Base-by-base conservation (phyloP, 2,888 invertebrate species). In the Xanthorhoe designata region DNA sequence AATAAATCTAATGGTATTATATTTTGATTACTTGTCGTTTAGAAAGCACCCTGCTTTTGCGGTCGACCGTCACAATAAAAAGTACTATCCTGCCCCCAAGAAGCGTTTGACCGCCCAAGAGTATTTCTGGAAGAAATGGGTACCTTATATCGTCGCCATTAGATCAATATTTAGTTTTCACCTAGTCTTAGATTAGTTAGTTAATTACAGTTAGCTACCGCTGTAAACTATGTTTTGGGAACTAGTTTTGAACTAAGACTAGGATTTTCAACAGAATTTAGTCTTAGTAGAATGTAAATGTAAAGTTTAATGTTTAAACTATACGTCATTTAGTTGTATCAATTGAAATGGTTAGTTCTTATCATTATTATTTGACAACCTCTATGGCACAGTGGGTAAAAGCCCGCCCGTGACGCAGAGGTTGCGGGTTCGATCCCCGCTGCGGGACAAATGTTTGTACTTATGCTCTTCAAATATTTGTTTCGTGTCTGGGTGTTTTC, bases 71-170 rank as follows among this genome's bases (percentile, higher is more conserved):
- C 88, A 85, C 76, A 88, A 83, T 80, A 90, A 88, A 85, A 91
- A 87, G 76, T 76, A 78, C 66, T 72, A 79, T 47, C 73, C 80
- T 47, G 83, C 82, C 0, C 85, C 86, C 53, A 92, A 88, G 87
- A 92, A 91, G 79, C 86, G 88, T 2, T 74, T 91, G 70, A 86
- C 86, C 51, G 82, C 89, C 61, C 91, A 89, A 71, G 90, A 92
- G 72, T 90, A 90, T 84, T 89, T 87, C 73, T 91, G 90, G 92
- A 91, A 89, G 78, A 90, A 91, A 91, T 91, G 91, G 92, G 92
- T 92, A 91, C 74, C 17, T 56, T 6, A 9, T 7, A n/a, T 56
- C 9, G 13, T 42, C 38, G 13, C 38, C 38, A 42, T 42, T 42
- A 42, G 38, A 42, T 42, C 13, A 13, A 13, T 42, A 13, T 42